A percentile compares a stretch with the other conserved stretches of the same genome.
Conservation (phyloP, 1,140 invertebrate species). For the Zaprionus gabonicus region DNA sequence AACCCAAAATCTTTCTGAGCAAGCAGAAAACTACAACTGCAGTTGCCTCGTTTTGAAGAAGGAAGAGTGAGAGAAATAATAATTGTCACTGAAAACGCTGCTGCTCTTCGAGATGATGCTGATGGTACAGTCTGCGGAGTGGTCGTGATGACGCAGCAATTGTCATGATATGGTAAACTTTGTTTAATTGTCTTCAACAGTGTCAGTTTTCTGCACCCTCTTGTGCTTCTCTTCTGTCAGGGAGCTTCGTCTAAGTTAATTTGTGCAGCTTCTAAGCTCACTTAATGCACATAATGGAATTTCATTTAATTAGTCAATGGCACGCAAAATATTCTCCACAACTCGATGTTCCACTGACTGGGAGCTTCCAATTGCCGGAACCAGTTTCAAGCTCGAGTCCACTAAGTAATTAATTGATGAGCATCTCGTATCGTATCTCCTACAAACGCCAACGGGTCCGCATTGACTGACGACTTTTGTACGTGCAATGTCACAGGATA, state of each 20-base stretch:
- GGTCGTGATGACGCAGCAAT: constrained; percentile 60
- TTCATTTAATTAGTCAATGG: constrained; percentile 72
- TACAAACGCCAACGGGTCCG: neutral
- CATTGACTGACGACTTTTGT: constrained; percentile 52
- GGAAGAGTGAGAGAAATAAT: constrained; percentile 47
- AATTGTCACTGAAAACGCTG: constrained; percentile 73
- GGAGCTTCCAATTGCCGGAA: neutral
- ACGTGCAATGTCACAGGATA: constrained; percentile 63
- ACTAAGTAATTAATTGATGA: constrained; percentile 39
- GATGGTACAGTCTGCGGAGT: constrained; percentile 25
- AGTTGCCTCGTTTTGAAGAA: constrained; percentile 1
- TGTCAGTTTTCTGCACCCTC: constrained; percentile 15
- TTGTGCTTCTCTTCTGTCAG: constrained; percentile 1
- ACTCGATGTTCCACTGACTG: neutral
- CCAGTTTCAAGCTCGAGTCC: neutral
- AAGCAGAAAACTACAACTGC: constrained; percentile 52
- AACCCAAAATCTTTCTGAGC: constrained; percentile 58
- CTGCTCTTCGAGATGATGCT: constrained; percentile 31
- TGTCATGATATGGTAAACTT: constrained; percentile 34
- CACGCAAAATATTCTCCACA: constrained; percentile 27
- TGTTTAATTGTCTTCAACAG: constrained; percentile 54
- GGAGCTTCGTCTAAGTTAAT: constrained; percentile 40
- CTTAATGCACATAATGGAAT: constrained; percentile 78
- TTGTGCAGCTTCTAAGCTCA: constrained; percentile 64
- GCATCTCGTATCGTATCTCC: constrained; percentile 3